Conservation (phyloP, 1,140 invertebrate genomes). For the Papilio dardanus region DNA sequence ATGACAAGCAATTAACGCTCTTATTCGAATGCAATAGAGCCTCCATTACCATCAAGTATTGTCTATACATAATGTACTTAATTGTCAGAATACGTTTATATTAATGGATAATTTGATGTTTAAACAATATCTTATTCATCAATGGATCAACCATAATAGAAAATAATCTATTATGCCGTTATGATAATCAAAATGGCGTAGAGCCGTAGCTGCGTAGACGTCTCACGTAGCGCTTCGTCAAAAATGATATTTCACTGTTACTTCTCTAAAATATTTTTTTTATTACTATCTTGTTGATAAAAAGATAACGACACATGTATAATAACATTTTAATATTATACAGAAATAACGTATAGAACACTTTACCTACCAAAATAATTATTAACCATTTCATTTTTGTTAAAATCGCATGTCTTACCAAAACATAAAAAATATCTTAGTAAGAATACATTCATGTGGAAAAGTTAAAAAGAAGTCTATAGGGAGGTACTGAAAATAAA, state of each 20-base stretch:
- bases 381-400: too few relatives aligned
- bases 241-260: not conserved
- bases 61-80: slow-evolving; percentile 43
- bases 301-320: too few relatives aligned
- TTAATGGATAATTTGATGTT: slow-evolving; percentile 59
- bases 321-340: too few relatives aligned
- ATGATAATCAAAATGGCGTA: slow-evolving; percentile 7
- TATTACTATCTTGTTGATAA: too few relatives aligned
- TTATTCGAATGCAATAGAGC: slow-evolving; percentile 42
- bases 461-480: slow-evolving; percentile 52
- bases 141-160: not conserved
- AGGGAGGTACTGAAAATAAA: slow-evolving; percentile 70
- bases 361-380: too few relatives aligned
- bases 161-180: slow-evolving; percentile 17
- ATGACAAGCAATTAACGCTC: slow-evolving; percentile 56
- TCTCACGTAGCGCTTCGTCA: not conserved
- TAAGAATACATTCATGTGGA: slow-evolving; percentile 48
- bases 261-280: too few relatives aligned
- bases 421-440: slow-evolving; percentile 29
- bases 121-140: slow-evolving; percentile 24
- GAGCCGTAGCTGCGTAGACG: slow-evolving; percentile 11
- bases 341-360: too few relatives aligned
- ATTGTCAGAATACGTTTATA: slow-evolving; percentile 63
- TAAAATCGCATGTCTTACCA: slow-evolving; percentile 33
- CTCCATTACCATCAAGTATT: slow-evolving; percentile 39